Base-by-base conservation (phyloP, 2,113 vertebrate genomes). In the Hemicordylus capensis region DNA sequence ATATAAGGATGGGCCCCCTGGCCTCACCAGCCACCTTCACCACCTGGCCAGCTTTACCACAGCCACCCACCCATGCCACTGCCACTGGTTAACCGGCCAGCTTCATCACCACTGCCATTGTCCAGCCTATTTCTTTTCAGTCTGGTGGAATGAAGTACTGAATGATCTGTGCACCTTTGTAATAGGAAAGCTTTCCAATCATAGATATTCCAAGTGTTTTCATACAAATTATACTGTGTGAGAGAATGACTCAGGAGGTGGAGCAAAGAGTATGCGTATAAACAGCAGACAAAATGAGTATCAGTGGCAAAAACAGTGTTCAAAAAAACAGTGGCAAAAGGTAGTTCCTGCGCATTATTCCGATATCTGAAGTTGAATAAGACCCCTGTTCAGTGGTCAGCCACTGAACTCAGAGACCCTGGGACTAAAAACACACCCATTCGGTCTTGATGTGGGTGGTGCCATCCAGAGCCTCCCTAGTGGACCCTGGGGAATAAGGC, bases 121-220 rank as follows among this genome's bases (percentile, higher is more conserved):
- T 70, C 79, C 61, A 88, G 86, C 89, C 69, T 46, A 80, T 73
- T 91, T 84, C 76, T 66, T 79, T 89, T 79, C n/a, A 74, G 20
- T 22, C 24, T 74, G 80, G 69, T 87, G 34, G 80, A 89, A 67
- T 76, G 37, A 74, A 1, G n/a, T 31, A 9, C 0, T 4, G 2
- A 87, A 69, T 1, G 1, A 72, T 76, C 42, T 6, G 1, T 73
- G 14, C 17, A 69, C 7, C 20, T 70, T 58, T 26, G 0, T 1
- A 76, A 44, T 56, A 76, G 15, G 5, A 34, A 26, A 44, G 15
- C n/a, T 24, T n/a, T 44, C 7, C 22, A 73, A 9, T 24, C 64
- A 22, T 4, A 37, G 0, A 22, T 1, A n/a, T 75, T 91, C 66
- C 8, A 74, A 67, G 1, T 75, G 39, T 63, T 74, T 44, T 75